Percentiles rank a stretch among this genome's conserved stretches.
Conservation (phyloP, 2,888 invertebrate species). For the Thymelicus acteon region DNA sequence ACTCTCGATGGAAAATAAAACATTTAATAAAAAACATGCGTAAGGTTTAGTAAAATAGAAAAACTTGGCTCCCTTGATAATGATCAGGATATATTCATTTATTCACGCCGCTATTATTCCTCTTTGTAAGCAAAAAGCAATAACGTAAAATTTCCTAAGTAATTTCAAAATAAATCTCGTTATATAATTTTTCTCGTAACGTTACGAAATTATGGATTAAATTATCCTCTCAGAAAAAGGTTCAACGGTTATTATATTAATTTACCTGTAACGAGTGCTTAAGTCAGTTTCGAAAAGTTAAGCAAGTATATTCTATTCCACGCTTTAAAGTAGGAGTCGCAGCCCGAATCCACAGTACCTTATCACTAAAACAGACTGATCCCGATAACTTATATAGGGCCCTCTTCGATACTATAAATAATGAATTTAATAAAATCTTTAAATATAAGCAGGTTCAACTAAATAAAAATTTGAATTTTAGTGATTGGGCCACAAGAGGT, state of each 20-base stretch:
- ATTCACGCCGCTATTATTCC: background rate
- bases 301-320: background rate
- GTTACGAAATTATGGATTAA: slow-evolving; percentile 8
- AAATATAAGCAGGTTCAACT: too few species aligned
- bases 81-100: background rate
- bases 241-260: slow-evolving; percentile 4
- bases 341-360: too few species aligned
- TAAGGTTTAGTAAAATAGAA: too few species aligned
- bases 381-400: too few species aligned
- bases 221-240: background rate
- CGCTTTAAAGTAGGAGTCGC: too few species aligned
- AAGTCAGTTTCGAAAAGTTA: background rate
- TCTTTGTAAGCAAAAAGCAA: slow-evolving; percentile 4
- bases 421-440: too few species aligned
- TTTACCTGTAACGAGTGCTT: background rate
- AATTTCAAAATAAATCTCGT: slow-evolving; percentile 7
- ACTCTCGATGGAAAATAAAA: too few species aligned
- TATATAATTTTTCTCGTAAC: slow-evolving; percentile 3
- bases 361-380: too few species aligned
- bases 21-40: too few species aligned
- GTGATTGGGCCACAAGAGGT: too few species aligned
- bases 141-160: background rate
- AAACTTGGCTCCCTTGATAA: background rate
- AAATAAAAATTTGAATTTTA: too few species aligned
- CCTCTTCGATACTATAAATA: too few species aligned